A percentile compares a stretch with the other conserved stretches of the same genome.
These are phyloP conservation scores for Solea solea DNA, from an alignment of 2,113 vertebrate species.

Conservation along the genomic window DNA sequence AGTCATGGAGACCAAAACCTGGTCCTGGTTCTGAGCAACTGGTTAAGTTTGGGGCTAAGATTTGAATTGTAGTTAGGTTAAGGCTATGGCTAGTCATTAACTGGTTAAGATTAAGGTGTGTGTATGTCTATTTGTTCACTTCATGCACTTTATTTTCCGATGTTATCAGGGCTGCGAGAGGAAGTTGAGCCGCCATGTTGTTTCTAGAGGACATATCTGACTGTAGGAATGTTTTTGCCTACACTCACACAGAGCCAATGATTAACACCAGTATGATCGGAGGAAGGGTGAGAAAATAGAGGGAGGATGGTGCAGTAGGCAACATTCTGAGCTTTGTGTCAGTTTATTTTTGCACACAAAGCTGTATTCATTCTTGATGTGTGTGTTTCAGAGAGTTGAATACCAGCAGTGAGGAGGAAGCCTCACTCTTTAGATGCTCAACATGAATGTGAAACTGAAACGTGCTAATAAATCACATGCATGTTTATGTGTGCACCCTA, in stretches of 20 bases:
- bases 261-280: constrained; percentile 63
- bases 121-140: background rate
- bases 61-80: too few relatives aligned
- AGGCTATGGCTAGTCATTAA: too few relatives aligned
- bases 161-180: constrained; percentile 35
- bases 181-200: constrained; percentile 27
- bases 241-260: constrained; percentile 19
- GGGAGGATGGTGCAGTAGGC: constrained; percentile 14
- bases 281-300: constrained; percentile 54
- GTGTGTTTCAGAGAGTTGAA: constrained; percentile 20
- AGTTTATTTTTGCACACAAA: constrained; percentile 24
- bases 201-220: constrained; percentile 25
- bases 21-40: too few relatives aligned
- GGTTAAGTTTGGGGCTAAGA: too few relatives aligned
- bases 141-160: constrained; percentile 6
- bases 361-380: constrained; percentile 26
- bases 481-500: constrained; percentile 20
- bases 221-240: constrained; percentile 29
- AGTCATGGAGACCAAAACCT: too few relatives aligned
- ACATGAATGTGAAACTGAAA: constrained; percentile 12
- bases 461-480: constrained; percentile 34
- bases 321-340: constrained; percentile 12
- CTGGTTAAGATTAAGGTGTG: background rate
- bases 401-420: background rate
- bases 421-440: constrained; percentile 1